Conservation (phyloP, 2,797 vertebrate species). For the Lagorchestes hirsutus region DNA sequence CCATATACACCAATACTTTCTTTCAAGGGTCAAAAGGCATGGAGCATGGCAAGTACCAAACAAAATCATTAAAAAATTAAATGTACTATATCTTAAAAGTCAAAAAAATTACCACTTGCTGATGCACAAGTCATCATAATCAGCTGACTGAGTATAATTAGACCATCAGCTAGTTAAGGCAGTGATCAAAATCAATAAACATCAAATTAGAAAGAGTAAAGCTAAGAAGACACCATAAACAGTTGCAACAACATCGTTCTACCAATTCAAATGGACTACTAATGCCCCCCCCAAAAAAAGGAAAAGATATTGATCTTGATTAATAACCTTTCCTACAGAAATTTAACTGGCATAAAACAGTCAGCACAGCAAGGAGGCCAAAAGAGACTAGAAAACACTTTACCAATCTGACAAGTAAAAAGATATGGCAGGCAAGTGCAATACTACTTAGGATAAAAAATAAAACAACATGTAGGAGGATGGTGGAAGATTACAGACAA, state of each 20-base stretch:
- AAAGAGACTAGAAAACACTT: neutral
- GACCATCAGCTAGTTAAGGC: neutral
- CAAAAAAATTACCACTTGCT: neutral
- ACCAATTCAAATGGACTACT: neutral
- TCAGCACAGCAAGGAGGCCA: neutral
- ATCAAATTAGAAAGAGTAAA: neutral
- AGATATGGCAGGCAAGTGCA: neutral
- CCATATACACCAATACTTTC: neutral
- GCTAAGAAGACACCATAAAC: neutral
- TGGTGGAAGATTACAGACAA: neutral
- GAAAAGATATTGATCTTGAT: neutral
- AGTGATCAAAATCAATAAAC: neutral
- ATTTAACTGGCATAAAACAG: neutral
- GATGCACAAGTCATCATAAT: neutral
- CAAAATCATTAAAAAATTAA: neutral
- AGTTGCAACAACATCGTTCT: neutral
- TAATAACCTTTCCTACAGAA: neutral
- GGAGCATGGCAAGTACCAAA: neutral
- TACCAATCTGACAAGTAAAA: neutral
- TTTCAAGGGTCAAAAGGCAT: neutral
- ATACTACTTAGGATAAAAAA: neutral
- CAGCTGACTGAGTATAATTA: neutral
- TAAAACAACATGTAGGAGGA: neutral
- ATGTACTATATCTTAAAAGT: neutral
- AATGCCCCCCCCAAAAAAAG: neutral